Conservation (phyloP, 2,113 vertebrate genomes). For the Mirza zaza region DNA sequence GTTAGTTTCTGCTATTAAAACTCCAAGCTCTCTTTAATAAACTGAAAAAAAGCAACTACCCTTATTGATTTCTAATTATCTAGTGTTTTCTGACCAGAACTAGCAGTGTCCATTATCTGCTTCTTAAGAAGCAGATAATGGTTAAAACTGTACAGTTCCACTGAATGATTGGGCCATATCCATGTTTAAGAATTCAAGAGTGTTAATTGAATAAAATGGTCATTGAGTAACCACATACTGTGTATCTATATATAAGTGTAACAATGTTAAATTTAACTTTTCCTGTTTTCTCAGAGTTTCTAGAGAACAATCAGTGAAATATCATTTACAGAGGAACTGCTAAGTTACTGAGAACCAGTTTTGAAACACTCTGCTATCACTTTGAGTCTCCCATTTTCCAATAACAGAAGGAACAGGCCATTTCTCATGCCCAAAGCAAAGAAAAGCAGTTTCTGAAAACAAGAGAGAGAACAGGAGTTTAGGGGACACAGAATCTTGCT, state of each 20-base stretch:
- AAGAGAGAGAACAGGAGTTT: background rate
- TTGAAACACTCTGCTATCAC: background rate
- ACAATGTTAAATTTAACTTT: background rate
- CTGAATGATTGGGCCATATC: background rate
- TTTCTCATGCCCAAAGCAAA: background rate
- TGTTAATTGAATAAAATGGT: background rate
- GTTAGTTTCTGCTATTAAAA: background rate
- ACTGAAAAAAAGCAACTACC: background rate
- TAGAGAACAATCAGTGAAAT: background rate
- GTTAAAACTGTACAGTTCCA: background rate
- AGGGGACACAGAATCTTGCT: background rate
- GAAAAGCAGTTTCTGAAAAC: background rate
- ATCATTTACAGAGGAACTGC: background rate
- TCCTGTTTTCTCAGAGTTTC: slow-evolving; percentile 2
- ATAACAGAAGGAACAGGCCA: background rate
- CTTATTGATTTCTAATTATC: background rate
- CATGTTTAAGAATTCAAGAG: background rate
- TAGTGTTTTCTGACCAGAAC: background rate
- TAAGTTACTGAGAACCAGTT: background rate
- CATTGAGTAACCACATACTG: background rate
- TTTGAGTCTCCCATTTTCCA: background rate
- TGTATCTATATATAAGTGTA: background rate
- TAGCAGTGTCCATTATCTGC: background rate
- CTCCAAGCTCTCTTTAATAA: background rate
- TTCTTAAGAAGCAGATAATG: slow-evolving; percentile 7